A percentile compares a stretch with the other conserved stretches of the same genome.
These are phyloP conservation scores for Drosophila sucinea DNA, from an alignment of 1,140 invertebrate genomes.

Conservation along the genomic window DNA sequence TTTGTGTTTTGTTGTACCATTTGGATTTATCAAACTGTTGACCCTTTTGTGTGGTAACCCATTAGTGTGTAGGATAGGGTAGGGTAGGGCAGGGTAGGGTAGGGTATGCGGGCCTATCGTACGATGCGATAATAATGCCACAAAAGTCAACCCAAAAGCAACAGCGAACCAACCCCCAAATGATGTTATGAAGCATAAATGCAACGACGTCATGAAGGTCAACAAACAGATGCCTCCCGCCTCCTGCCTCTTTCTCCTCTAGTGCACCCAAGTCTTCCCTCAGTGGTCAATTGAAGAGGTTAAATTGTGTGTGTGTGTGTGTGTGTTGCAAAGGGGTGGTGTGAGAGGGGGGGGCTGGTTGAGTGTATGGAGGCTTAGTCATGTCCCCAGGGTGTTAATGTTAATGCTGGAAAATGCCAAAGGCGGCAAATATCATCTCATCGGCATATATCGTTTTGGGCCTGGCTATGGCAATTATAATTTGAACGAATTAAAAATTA, in stretches of 20 bases:
- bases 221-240: constrained; percentile 43
- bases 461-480: constrained; percentile 64
- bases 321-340: not conserved
- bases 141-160: constrained; percentile 9
- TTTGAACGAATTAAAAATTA: constrained; percentile 78
- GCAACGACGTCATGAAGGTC: constrained; percentile 64
- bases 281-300: constrained; percentile 72
- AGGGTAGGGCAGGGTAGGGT: constrained; percentile 30
- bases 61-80: not conserved
- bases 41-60: constrained; percentile 3
- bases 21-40: not conserved
- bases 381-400: constrained; percentile 66
- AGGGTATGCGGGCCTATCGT: constrained; percentile 49
- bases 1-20: not conserved
- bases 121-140: constrained; percentile 7
- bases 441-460: constrained; percentile 32
- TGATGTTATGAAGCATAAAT: constrained; percentile 22
- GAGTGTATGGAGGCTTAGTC: constrained; percentile 47
- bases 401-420: constrained; percentile 63
- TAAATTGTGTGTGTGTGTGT: constrained; percentile 57
- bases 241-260: not conserved
- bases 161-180: constrained; percentile 38
- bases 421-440: constrained; percentile 28
- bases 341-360: not conserved
- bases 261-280: constrained; percentile 12